Evolutionary conservation across 2,888 invertebrate genomes (phyloP), one percentile per base, ranked within the genome.

Genomic region (Cosmorhoe ocellata): DNA sequence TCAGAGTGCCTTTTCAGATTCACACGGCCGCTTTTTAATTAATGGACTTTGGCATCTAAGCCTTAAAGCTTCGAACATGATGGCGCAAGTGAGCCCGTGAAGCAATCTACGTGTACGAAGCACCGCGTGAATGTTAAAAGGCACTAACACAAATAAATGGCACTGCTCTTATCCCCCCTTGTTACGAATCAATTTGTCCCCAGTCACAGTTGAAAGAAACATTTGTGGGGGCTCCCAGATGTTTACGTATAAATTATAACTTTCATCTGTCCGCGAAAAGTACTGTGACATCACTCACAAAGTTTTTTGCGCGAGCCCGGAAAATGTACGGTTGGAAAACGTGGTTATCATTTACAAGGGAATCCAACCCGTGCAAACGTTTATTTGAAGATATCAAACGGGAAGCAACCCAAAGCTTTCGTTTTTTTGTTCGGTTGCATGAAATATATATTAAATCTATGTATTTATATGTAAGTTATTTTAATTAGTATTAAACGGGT

Each of bases 111-210:
- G 6, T n/a, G n/a, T n/a, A 7, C 24, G 7, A 24, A 24, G 7
- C 24, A 26, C n/a, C 1, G 26, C 12, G 13, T 33, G 7, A 32
- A 4, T 6, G 26, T 13, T n/a, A 13, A 33, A 42, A 33, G 42
- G 32, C 12, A 10, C 50, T 58, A 43, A 26, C 37, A 36, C 40
- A 57, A 61, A 60, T 59, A 61, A 66, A 61, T 58, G 57, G 61
- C 45, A 48, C 47, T 54, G 50, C 57, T 60, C 32, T 59, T 50
- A 59, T 58, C 51, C 50, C 39, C 10, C 44, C 46, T 51, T 57
- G 48, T 54, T 47, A 55, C 37, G 38, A 58, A 65, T 65, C 59
- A 64, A 71, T 67, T 71, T 66, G 59, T 65, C 58, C 58, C 57
- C 57, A 56, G 63, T 53, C 56, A 57, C 55, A 60, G 50, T 60